phyloP scores from a whole-genome alignment of 2,888 invertebrate species.

The Lepidochrysops patricia region DNA sequence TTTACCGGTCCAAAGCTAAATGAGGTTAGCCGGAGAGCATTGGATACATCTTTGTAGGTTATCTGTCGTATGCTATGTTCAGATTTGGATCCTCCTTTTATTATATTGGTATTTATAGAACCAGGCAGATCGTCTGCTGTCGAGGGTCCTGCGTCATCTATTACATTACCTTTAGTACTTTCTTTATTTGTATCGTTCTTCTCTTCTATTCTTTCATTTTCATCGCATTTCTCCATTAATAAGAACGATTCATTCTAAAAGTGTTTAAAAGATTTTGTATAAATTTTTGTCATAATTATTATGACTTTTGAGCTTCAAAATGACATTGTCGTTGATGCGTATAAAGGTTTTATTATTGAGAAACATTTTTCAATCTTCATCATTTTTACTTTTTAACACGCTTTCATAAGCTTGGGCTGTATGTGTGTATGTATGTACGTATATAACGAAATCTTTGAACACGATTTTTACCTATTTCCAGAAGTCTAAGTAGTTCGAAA shows the following conservation, averaged over 20 bases:
- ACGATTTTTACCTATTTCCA: too few relatives aligned
- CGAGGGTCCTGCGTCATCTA: conserved; percentile 58
- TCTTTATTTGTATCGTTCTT: conserved; percentile 33
- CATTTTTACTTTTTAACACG: too few relatives aligned
- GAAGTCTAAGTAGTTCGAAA: too few relatives aligned
- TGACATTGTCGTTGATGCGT: not conserved
- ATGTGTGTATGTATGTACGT: conserved; percentile 20
- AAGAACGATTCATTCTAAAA: conserved; percentile 35
- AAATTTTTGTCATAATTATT: conserved; percentile 21
- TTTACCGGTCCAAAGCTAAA: conserved; percentile 39
- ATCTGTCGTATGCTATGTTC: conserved; percentile 57
- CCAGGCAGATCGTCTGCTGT: conserved; percentile 43
- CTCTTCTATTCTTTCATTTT: conserved; percentile 28
- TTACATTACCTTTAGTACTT: conserved; percentile 24
- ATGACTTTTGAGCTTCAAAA: not conserved
- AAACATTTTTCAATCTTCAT: not conserved
- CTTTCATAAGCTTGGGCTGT: too few relatives aligned
- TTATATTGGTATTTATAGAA: conserved; percentile 34
- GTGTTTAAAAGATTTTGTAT: conserved; percentile 22
- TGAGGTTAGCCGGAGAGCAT: conserved; percentile 47
- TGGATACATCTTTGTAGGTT: conserved; percentile 50
- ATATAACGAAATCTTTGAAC: too few relatives aligned
- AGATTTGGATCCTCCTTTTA: conserved; percentile 56
- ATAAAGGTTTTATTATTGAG: too few relatives aligned
- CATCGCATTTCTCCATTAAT: conserved; percentile 51